Evolutionary conservation across 2,113 vertebrate species (phyloP).

Genomic region (Pomatostomus ruficeps): DNA sequence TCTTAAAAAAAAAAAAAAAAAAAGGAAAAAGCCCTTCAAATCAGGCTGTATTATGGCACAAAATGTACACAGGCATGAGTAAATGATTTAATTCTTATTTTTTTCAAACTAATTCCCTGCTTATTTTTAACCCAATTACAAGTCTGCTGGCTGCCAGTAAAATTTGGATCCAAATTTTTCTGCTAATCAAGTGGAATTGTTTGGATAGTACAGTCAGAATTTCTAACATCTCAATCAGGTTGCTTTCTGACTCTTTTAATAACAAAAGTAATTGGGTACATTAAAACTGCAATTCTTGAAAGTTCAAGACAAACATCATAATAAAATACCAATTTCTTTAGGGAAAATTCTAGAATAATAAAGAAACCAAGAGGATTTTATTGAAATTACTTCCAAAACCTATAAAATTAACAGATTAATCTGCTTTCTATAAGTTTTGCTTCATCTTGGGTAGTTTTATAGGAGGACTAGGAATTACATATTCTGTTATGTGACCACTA

Average conservation of each 20-base stretch:
- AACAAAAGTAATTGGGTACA: not conserved
- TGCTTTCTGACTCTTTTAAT: not conserved
- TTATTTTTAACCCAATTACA: constrained; percentile 18
- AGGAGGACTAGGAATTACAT: not conserved
- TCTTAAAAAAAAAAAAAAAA: not conserved
- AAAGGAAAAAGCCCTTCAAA: not conserved
- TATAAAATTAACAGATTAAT: not conserved
- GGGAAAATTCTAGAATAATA: not conserved
- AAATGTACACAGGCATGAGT: not conserved
- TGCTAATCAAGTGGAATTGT: not conserved
- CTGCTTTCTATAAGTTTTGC: not conserved
- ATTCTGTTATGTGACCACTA: not conserved
- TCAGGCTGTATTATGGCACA: not conserved
- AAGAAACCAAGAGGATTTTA: not conserved
- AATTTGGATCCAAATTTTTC: constrained; percentile 15
- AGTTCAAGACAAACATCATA: not conserved
- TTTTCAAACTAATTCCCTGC: not conserved
- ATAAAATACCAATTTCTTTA: not conserved
- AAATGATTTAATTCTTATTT: not conserved
- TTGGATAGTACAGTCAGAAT: not conserved
- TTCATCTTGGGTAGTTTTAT: not conserved
- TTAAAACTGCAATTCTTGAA: constrained; percentile 2
- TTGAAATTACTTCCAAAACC: not conserved
- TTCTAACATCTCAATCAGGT: not conserved
- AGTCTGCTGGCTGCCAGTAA: not conserved